Conservation (phyloP, 2,113 vertebrate genomes). For the Dicrurus megarhynchus region DNA sequence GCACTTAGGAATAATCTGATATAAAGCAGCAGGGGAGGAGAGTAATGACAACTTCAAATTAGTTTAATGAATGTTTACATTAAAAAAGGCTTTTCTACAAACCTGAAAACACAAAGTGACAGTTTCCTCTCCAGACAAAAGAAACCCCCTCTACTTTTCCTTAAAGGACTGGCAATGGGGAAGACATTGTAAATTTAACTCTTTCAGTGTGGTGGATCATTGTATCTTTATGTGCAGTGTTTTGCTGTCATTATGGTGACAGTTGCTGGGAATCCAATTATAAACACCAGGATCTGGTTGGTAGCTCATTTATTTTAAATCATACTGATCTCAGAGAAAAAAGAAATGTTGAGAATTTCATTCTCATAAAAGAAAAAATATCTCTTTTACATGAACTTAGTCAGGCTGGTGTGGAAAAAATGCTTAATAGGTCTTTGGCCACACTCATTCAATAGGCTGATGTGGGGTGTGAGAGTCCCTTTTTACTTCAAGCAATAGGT, state of each 20-base stretch:
- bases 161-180: neutral
- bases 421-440: neutral
- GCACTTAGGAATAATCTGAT: slow-evolving; percentile 89
- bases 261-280: neutral
- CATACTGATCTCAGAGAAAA: neutral
- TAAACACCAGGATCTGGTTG: neutral
- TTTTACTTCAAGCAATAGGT: neutral
- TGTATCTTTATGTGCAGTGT: neutral
- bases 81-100: slow-evolving; percentile 79
- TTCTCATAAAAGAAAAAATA: neutral
- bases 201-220: neutral
- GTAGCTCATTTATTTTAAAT: slow-evolving; percentile 62
- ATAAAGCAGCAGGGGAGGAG: slow-evolving; percentile 87
- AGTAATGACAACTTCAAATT: slow-evolving; percentile 89
- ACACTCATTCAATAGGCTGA: neutral
- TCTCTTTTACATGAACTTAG: neutral
- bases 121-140: slow-evolving; percentile 68
- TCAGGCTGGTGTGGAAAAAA: neutral
- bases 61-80: slow-evolving; percentile 91
- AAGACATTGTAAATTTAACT: slow-evolving; percentile 59
- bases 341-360: neutral
- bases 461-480: neutral
- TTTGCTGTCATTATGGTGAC: neutral
- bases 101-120: slow-evolving; percentile 78
- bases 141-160: slow-evolving; percentile 2